phyloP scores from a whole-genome alignment of 2,113 vertebrate species.

The Arenaria interpres region DNA sequence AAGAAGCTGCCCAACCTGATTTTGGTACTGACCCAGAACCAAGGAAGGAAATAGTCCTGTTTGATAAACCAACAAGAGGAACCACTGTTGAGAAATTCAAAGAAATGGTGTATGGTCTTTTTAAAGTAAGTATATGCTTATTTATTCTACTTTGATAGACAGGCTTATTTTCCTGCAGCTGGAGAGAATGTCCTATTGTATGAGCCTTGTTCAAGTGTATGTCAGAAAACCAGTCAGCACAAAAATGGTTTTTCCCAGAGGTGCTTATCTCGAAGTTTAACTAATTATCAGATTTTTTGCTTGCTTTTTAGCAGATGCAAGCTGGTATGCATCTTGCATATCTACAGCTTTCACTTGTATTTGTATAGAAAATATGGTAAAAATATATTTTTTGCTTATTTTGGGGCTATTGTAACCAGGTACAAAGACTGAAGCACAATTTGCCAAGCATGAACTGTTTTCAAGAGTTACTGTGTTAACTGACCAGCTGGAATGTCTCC shows the following conservation, averaged over 20 bases:
- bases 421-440: not conserved
- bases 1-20: conserved; percentile 84
- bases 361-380: not conserved
- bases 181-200: not conserved
- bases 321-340: not conserved
- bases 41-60: conserved; percentile 85
- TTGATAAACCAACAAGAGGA: conserved; percentile 92
- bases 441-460: too few species aligned
- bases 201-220: not conserved
- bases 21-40: conserved; percentile 88
- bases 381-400: not conserved
- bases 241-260: not conserved
- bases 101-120: conserved; percentile 92
- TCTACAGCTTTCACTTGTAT: not conserved
- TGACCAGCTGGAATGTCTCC: not conserved
- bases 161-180: not conserved
- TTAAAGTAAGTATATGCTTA: conserved; percentile 83
- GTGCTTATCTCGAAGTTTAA: not conserved
- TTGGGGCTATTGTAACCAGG: not conserved
- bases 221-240: not conserved
- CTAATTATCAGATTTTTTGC: not conserved
- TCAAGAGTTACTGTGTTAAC: not conserved
- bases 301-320: not conserved
- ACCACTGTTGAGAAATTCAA: conserved; percentile 97
- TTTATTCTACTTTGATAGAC: not conserved